Evolutionary conservation across 2,113 vertebrate species (phyloP).

Genomic region (Glaucidium brasilianum): DNA sequence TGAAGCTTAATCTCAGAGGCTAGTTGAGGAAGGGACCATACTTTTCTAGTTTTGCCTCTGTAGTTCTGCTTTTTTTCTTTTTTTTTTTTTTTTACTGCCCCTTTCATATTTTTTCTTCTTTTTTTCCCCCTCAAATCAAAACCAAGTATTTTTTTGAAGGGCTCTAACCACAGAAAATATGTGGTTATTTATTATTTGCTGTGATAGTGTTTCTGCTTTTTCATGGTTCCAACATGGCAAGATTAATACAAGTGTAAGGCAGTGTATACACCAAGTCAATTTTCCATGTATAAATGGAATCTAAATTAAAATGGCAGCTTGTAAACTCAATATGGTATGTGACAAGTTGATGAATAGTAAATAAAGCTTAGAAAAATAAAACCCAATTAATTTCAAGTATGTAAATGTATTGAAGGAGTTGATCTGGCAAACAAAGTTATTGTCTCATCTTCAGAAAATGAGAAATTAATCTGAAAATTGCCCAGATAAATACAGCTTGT

Average conservation of each 20-base stretch:
- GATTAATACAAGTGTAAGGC: not conserved
- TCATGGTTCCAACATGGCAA: not conserved
- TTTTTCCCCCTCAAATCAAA: not conserved
- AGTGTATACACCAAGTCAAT: not conserved
- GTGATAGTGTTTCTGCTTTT: not conserved
- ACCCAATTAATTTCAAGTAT: not conserved
- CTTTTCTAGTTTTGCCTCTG: not conserved
- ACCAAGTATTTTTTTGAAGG: not conserved
- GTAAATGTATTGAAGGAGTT: not conserved
- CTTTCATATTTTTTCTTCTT: not conserved
- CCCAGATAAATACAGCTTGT: not conserved
- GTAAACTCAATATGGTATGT: not conserved
- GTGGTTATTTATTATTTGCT: not conserved
- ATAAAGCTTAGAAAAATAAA: not conserved
- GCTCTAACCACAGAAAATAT: not conserved
- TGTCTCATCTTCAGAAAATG: not conserved
- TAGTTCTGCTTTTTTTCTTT: no score
- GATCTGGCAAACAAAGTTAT: not conserved
- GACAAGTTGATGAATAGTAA: not conserved
- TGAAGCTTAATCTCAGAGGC: not conserved
- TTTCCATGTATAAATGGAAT: not conserved
- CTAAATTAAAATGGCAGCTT: constrained; percentile 17
- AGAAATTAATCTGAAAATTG: not conserved
- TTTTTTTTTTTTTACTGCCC: not conserved
- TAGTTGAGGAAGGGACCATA: not conserved